Base-by-base conservation (phyloP, 2,888 invertebrate species). In the Alloscopus bannaensis region DNA sequence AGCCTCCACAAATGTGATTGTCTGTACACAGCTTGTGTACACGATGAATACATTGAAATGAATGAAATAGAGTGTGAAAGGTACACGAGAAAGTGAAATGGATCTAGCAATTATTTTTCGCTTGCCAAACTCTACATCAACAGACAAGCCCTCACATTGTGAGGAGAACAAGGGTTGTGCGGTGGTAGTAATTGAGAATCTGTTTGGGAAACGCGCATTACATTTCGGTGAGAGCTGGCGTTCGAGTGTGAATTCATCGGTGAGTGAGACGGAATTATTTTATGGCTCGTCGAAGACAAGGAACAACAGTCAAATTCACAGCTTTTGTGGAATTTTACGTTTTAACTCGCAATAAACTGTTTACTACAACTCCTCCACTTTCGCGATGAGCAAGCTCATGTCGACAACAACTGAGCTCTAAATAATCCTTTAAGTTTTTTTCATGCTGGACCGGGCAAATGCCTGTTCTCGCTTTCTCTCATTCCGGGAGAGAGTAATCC, bases 291-390 rank as follows among this genome's bases (percentile, higher is more conserved):
- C n/a, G 18, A 71, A 78, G 78, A 78, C 78, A 78, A 78, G 57
- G 40, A 70, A 70, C 66, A 78, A 78, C 78, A 71, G 70, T 55
- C 78, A 66, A 78, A 66, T 71, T 78, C 78, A 78, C 78, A 78
- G 78, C 71, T 78, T 64, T n/a, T 59, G 40, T 69, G 70, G 65
- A 70, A 71, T 78, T 78, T 78, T 71, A 78, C 50, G 59, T 71
- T 78, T 78, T 78, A 66, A 71, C 71, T 66, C 20, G 71, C 66
- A 71, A 78, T 78, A 71, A 78, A 78, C 70, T 70, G 70, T 64
- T 70, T 60, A 62, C 69, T 42, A 52, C 52, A 50, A 24, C 55
- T 22, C 3, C 26, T 55, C 13, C 68, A 60, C 65, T 26, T 47
- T n/a, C 52, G 6, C 2, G 13, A 50, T 68, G 24, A 55, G 40